Conservation (phyloP, 2,113 vertebrate species). For the Anthoscopus minutus region DNA sequence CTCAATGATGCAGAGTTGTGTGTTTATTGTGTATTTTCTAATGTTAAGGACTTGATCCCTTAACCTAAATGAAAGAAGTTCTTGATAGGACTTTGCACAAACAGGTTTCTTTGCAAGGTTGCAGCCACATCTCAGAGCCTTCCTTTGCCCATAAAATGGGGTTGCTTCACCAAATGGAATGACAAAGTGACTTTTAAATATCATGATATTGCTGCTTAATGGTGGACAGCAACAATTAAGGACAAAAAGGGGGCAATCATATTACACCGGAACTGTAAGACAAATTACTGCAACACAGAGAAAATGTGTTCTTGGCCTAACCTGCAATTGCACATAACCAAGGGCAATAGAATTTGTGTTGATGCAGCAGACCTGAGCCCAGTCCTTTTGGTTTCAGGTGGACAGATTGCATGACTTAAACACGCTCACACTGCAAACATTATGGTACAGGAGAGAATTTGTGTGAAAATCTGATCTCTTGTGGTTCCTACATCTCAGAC, state of each 20-base stretch:
- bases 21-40: conserved; percentile 5
- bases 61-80: not conserved
- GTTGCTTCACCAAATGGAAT: not conserved
- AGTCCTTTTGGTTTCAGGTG: not conserved
- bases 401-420: not conserved
- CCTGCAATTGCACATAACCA: not conserved
- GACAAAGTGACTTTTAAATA: not conserved
- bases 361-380: not conserved
- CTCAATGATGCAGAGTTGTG: not conserved
- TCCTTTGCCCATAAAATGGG: not conserved
- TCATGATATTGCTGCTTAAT: not conserved
- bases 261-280: not conserved
- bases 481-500: not conserved
- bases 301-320: not conserved
- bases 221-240: not conserved
- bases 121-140: not conserved
- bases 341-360: not conserved
- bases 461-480: not conserved
- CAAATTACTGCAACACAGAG: not conserved
- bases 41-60: not conserved
- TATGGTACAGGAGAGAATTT: not conserved
- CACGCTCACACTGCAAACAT: not conserved
- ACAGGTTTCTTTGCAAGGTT: not conserved
- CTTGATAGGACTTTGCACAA: not conserved
- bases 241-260: not conserved